Evolutionary conservation across 2,888 invertebrate species (phyloP).

Genomic region (Chromoteleia sp.): DNA sequence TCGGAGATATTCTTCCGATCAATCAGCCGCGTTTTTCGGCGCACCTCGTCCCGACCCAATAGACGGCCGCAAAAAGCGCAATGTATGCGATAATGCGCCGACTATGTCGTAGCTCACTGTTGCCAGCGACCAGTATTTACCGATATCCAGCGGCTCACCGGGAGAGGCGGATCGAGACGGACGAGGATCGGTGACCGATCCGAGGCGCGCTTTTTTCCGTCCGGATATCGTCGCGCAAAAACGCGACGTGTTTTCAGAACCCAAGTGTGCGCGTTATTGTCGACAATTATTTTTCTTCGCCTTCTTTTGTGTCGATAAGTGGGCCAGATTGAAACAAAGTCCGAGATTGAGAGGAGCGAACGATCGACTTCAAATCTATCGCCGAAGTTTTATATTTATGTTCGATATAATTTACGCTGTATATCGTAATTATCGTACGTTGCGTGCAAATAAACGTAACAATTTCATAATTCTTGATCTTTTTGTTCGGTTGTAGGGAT

Average conservation of each 20-base stretch:
- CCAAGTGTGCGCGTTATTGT: slow-evolving; percentile 38
- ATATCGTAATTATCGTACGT: no score
- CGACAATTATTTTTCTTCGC: slow-evolving; percentile 47
- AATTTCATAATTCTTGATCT: no score
- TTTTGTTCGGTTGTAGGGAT: no score
- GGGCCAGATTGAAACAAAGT: slow-evolving; percentile 14
- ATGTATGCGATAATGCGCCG: slow-evolving; percentile 56
- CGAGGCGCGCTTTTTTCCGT: slow-evolving; percentile 35
- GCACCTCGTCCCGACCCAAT: slow-evolving; percentile 21
- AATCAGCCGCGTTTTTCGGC: slow-evolving; percentile 43
- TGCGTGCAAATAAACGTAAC: no score
- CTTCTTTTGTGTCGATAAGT: slow-evolving; percentile 17
- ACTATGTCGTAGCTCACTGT: slow-evolving; percentile 54
- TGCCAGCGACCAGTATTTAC: slow-evolving; percentile 42
- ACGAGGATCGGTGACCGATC: slow-evolving; percentile 17
- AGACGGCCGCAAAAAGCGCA: slow-evolving; percentile 41
- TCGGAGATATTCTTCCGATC: slow-evolving; percentile 20
- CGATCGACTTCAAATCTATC: no score
- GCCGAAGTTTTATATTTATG: no score
- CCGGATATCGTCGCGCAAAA: slow-evolving; percentile 23
- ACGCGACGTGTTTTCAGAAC: slow-evolving; percentile 42
- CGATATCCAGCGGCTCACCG: slow-evolving; percentile 46
- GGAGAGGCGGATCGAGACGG: slow-evolving; percentile 6
- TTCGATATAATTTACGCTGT: no score
- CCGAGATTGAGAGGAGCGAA: no score